Percentiles rank a stretch among this genome's conserved stretches.
Conservation (phyloP, 2,797 vertebrate genomes). For the Hemibagrus guttatus region DNA sequence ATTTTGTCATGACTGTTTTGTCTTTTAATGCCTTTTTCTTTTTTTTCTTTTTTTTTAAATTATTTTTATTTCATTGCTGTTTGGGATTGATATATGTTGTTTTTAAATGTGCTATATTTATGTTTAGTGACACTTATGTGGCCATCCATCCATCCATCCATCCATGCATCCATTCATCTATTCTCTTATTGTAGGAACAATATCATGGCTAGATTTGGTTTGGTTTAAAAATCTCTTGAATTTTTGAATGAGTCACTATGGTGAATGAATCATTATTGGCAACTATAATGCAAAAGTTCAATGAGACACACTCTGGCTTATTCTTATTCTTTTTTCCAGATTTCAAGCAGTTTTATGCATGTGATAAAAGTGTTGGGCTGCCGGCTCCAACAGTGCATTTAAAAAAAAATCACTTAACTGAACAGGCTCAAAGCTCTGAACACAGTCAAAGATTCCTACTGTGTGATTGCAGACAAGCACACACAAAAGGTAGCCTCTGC, state of each 20-base stretch:
- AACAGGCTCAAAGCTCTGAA: neutral
- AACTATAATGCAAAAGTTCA: neutral
- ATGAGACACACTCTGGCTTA: neutral
- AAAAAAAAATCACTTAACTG: slow-evolving; percentile 4
- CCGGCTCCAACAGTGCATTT: neutral
- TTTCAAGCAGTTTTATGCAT: neutral
- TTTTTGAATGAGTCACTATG: neutral
- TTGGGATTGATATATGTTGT: neutral
- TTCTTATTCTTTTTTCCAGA: neutral
- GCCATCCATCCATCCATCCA: neutral
- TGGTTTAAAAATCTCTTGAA: neutral
- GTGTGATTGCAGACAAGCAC: neutral
- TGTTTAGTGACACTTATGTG: neutral
- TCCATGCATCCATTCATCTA: neutral
- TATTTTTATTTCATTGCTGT: neutral
- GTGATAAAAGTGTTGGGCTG: neutral
- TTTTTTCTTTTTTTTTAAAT: neutral
- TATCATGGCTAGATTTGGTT: neutral
- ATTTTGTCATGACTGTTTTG: neutral
- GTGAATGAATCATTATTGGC: neutral
- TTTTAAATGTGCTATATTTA: neutral
- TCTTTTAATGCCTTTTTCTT: neutral
- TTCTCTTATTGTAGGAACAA: neutral
- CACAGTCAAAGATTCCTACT: neutral
- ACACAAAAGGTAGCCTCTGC: neutral